Evolutionary conservation across 1,140 invertebrate genomes (phyloP).

Genomic region (Rhizoglyphus robini): DNA sequence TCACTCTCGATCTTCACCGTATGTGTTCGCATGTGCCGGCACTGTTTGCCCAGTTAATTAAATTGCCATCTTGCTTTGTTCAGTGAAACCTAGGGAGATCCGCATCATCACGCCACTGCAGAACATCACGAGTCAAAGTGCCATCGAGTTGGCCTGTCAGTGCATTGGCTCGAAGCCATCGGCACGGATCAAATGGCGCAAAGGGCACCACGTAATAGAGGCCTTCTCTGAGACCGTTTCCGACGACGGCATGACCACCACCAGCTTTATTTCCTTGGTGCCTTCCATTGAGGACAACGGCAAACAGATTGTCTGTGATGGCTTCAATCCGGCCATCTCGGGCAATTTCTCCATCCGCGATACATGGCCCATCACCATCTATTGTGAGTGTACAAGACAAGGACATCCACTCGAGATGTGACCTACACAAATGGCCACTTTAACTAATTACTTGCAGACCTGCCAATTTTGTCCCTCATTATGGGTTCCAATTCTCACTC

Average conservation of each 20-base stretch:
- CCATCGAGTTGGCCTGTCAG: conserved; percentile 60
- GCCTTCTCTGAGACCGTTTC: conserved; percentile 9
- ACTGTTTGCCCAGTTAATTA: neutral
- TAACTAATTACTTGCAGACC: conserved; percentile 23
- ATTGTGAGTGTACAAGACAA: conserved; percentile 49
- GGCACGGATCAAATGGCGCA: conserved; percentile 71
- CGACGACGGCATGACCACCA: conserved; percentile 25
- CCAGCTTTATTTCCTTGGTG: conserved; percentile 30
- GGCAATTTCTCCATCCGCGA: conserved; percentile 51
- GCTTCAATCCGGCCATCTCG: conserved; percentile 52
- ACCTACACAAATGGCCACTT: neutral
- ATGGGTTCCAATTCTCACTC: conserved; percentile 46
- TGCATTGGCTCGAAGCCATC: conserved; percentile 69
- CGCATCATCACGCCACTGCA: conserved; percentile 31
- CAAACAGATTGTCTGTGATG: conserved; percentile 63
- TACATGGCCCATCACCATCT: conserved; percentile 65
- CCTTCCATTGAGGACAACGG: conserved; percentile 63
- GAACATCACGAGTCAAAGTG: conserved; percentile 31
- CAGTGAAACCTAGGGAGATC: conserved; percentile 65
- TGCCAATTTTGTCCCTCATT: conserved; percentile 26
- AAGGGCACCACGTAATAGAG: conserved; percentile 28
- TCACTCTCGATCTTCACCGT: conserved; percentile 78
- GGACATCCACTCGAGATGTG: neutral
- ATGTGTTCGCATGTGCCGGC: conserved; percentile 41
- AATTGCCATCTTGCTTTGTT: neutral